phyloP scores from a whole-genome alignment of 2,797 vertebrate genomes.

The Spizella passerina region DNA sequence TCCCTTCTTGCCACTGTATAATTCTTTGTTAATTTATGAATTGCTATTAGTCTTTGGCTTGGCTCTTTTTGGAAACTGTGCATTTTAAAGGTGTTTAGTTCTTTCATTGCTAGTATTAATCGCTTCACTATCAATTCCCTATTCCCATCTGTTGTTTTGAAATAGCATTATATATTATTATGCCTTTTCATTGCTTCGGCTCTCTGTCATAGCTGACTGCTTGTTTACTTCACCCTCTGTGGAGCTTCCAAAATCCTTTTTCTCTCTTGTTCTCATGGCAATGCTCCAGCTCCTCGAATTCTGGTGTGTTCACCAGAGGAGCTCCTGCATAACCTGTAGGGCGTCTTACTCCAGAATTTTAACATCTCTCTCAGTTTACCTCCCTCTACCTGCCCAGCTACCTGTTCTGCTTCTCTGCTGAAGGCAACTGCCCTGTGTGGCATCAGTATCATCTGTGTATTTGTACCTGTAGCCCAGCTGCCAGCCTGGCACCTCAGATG shows the following conservation, averaged over 20 bases:
- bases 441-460: background rate
- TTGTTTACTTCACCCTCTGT: conserved; percentile 64
- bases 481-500: background rate
- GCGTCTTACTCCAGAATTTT: background rate
- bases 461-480: background rate
- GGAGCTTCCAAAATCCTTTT: conserved; percentile 52
- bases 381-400: background rate
- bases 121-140: conserved; percentile 68
- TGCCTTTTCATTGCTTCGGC: conserved; percentile 60
- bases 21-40: conserved; percentile 70
- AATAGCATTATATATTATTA: conserved; percentile 67
- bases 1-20: background rate
- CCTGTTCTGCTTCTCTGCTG: background rate
- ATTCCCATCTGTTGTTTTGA: conserved; percentile 74
- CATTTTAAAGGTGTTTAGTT: conserved; percentile 71
- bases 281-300: background rate
- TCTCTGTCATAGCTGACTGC: conserved; percentile 72
- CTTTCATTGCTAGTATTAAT: conserved; percentile 72
- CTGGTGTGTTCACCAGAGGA: background rate
- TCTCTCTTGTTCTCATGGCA: conserved; percentile 7
- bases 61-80: conserved; percentile 65
- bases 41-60: conserved; percentile 56
- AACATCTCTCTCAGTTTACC: background rate
- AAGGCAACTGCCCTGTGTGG: background rate
- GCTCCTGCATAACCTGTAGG: background rate